phyloP scores from a whole-genome alignment of 2,113 vertebrate genomes.

The Tychaedon coryphoeus region DNA sequence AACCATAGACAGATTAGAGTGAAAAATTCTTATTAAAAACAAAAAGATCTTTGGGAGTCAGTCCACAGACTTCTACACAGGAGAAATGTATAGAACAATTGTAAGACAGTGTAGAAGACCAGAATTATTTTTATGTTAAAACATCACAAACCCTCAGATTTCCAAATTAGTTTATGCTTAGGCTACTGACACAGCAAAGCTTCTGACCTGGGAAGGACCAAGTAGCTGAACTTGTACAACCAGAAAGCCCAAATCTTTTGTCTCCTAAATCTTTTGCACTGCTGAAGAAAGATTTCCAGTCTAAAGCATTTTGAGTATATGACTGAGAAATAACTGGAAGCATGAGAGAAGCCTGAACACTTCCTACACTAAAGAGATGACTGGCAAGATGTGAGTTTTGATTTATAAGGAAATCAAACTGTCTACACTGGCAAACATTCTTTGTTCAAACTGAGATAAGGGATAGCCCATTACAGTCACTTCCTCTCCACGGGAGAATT shows the following conservation, averaged over 20 bases:
- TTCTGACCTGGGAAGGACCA: neutral
- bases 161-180: neutral
- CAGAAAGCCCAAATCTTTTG: neutral
- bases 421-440: neutral
- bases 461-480: neutral
- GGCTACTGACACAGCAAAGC: neutral
- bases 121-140: neutral
- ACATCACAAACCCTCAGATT: neutral
- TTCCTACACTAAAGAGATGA: neutral
- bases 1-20: accelerated
- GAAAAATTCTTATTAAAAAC: neutral
- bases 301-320: neutral
- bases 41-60: neutral
- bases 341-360: neutral
- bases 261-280: neutral
- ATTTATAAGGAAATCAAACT: neutral
- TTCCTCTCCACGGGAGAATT: neutral
- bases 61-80: neutral
- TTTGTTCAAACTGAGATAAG: neutral
- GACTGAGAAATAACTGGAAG: neutral
- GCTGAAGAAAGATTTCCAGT: neutral
- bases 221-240: neutral
- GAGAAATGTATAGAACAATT: neutral
- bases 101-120: neutral
- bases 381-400: neutral